phyloP scores from a whole-genome alignment of 2,888 invertebrate species.

The Heliconius hortense region DNA sequence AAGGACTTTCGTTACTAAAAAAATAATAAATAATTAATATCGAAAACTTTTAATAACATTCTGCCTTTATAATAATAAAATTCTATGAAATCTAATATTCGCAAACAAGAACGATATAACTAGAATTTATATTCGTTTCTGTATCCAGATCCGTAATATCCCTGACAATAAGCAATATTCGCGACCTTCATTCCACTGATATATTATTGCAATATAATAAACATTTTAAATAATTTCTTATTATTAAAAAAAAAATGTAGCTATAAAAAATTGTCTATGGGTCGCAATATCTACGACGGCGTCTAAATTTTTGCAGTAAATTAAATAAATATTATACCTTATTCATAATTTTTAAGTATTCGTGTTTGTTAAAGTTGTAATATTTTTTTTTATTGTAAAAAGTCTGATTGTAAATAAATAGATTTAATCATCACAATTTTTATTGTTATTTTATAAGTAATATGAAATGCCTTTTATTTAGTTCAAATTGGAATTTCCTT shows the following conservation, averaged over 20 bases:
- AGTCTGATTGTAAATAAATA: slow-evolving; percentile 74
- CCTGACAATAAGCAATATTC: slow-evolving; percentile 1
- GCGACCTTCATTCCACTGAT: slow-evolving; percentile 25
- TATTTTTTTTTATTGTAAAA: slow-evolving; percentile 57
- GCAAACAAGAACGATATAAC: background rate
- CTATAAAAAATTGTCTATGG: slow-evolving; percentile 11
- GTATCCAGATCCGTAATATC: background rate
- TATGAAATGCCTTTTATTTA: slow-evolving; percentile 44
- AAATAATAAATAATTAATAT: no score
- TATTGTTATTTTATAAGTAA: slow-evolving; percentile 24
- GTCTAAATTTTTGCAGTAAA: slow-evolving; percentile 18
- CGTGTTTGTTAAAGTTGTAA: slow-evolving; percentile 43
- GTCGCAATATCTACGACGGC: slow-evolving; percentile 33
- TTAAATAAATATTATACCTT: slow-evolving; percentile 4
- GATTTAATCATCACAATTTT: slow-evolving; percentile 63
- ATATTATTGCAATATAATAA: background rate
- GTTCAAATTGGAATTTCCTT: background rate
- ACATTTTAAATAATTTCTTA: background rate
- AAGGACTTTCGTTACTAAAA: background rate
- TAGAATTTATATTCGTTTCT: background rate
- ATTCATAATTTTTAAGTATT: slow-evolving; percentile 35
- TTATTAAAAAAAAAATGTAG: background rate
- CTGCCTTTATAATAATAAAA: background rate
- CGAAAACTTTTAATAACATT: no score
- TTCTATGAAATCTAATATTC: background rate